Evolutionary conservation across 2,888 invertebrate genomes (phyloP).

Genomic region (Philonicus albiceps): DNA sequence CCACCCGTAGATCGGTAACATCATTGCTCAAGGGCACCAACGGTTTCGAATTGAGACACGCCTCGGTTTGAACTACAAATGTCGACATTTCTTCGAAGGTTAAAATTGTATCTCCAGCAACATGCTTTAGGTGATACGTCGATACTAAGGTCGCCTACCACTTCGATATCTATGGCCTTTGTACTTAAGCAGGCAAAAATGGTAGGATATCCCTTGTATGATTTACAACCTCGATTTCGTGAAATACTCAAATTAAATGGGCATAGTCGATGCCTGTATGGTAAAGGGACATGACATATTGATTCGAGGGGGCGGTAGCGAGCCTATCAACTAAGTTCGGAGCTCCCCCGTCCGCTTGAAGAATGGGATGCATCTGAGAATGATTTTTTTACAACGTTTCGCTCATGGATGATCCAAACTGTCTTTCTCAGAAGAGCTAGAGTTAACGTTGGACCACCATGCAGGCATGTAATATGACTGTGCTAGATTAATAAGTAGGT

Average conservation of each 20-base stretch:
- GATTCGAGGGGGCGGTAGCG: too few species aligned
- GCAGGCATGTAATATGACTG: background rate
- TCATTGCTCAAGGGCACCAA: too few species aligned
- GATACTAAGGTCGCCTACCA: conserved; percentile 44
- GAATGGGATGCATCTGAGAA: background rate
- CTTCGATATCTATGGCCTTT: conserved; percentile 37
- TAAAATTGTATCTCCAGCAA: too few species aligned
- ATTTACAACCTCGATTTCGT: background rate
- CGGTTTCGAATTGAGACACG: too few species aligned
- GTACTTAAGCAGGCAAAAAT: background rate
- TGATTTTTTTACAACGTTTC: background rate
- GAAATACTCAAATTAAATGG: background rate
- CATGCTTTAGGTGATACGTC: too few species aligned
- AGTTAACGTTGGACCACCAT: background rate
- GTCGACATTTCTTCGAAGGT: too few species aligned
- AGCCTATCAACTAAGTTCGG: too few species aligned
- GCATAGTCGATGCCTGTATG: background rate
- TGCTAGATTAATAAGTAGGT: background rate
- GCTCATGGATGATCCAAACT: background rate
- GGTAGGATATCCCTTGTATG: background rate
- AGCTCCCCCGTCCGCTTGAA: too few species aligned
- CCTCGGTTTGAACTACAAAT: too few species aligned
- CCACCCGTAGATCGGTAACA: too few species aligned
- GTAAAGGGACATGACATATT: too few species aligned
- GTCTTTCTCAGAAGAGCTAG: background rate